A percentile compares a stretch with the other conserved stretches of the same genome.
Conservation (phyloP, 2,113 vertebrate genomes). For the Eulacestoma nigropectus region DNA sequence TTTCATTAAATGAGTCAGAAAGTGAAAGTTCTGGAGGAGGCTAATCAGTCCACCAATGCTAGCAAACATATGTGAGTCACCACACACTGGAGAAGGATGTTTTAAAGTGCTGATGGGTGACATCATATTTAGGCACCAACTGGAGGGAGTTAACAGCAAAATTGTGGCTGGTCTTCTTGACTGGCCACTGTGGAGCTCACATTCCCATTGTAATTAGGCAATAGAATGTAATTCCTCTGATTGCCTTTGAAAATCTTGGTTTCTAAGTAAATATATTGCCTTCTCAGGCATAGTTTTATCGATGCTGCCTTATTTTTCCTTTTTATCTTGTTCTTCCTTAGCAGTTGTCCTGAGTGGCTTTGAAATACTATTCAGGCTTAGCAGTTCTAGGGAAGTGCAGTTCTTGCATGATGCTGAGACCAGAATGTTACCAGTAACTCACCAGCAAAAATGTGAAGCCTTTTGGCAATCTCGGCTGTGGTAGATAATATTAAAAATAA, state of each 20-base stretch:
- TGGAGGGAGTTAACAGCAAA: background rate
- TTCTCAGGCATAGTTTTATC: background rate
- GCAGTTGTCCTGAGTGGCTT: background rate
- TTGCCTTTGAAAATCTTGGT: background rate
- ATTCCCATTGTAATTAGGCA: background rate
- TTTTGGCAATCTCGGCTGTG: background rate
- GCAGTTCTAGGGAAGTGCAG: background rate
- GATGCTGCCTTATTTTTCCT: background rate
- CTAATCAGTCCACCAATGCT: background rate
- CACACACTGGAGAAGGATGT: background rate
- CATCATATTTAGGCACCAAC: background rate
- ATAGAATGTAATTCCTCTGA: background rate
- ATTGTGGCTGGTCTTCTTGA: background rate
- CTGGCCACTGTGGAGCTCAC: background rate
- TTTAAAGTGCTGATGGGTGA: background rate
- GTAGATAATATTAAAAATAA: background rate
- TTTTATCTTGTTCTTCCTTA: background rate
- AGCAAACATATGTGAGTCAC: background rate
- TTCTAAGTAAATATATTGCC: background rate
- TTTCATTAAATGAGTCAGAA: background rate
- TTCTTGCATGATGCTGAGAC: background rate
- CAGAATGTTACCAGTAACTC: background rate
- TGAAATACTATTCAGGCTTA: background rate
- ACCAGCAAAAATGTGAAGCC: background rate
- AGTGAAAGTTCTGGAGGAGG: background rate